These are phyloP conservation scores for Zaprionus camerounensis DNA, from an alignment of 1,140 invertebrate genomes.

Conservation along the genomic window DNA sequence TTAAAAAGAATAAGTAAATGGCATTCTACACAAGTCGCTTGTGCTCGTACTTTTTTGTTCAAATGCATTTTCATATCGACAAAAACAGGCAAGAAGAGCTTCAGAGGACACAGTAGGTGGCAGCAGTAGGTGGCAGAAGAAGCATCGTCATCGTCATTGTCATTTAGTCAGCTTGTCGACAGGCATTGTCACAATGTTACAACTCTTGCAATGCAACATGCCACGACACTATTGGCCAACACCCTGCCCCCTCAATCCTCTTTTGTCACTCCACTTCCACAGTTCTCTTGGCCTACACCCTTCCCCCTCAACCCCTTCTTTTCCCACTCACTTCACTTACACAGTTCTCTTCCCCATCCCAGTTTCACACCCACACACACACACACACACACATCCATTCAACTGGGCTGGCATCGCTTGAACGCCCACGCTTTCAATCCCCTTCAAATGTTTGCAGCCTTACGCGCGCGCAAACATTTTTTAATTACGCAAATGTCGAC, in stretches of 20 bases:
- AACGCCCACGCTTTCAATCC: constrained; percentile 67
- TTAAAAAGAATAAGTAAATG: constrained; percentile 33
- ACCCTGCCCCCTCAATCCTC: not conserved
- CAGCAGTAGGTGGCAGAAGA: constrained; percentile 5
- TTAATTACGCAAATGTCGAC: constrained; percentile 79
- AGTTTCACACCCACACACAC: constrained; percentile 10
- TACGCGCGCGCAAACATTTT: constrained; percentile 80
- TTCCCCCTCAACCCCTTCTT: not conserved
- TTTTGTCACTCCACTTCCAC: not conserved
- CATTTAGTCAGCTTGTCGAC: constrained; percentile 76
- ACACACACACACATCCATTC: constrained; percentile 14
- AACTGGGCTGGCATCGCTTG: constrained; percentile 52
- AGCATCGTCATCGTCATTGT: constrained; percentile 55
- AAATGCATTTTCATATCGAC: constrained; percentile 78
- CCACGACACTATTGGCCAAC: constrained; percentile 14
- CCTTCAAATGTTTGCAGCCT: constrained; percentile 64
- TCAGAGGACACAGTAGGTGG: constrained; percentile 23
- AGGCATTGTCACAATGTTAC: constrained; percentile 73
- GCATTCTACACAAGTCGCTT: constrained; percentile 38
- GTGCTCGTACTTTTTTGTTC: constrained; percentile 42
- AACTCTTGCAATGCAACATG: constrained; percentile 70
- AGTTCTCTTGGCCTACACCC: not conserved
- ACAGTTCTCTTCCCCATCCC: constrained; percentile 20
- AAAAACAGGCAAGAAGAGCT: constrained; percentile 54
- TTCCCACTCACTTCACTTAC: not conserved